A percentile compares a stretch with the other conserved stretches of the same genome.
phyloP scores from a whole-genome alignment of 1,140 invertebrate genomes.

The Drosophila ogumai region DNA sequence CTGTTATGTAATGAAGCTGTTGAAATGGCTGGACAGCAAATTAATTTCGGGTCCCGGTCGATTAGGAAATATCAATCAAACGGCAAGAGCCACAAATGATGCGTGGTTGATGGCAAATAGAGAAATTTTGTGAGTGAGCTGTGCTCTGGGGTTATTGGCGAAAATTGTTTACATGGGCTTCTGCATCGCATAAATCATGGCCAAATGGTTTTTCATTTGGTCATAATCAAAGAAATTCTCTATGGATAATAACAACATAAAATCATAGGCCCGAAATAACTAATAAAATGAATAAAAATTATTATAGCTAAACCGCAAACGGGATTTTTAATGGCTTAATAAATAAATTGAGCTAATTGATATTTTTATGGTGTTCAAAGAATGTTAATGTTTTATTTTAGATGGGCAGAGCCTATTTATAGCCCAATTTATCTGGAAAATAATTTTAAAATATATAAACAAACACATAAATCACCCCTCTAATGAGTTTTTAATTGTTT shows the following conservation, averaged over 20 bases:
- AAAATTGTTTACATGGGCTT: slow-evolving; percentile 24
- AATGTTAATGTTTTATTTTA: slow-evolving; percentile 12
- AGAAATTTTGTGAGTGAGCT: background rate
- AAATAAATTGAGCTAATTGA: slow-evolving; percentile 6
- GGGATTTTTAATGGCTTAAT: background rate
- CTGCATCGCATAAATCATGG: slow-evolving; percentile 18
- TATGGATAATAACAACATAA: background rate
- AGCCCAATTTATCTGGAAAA: background rate
- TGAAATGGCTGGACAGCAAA: slow-evolving; percentile 25
- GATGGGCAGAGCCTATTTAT: background rate
- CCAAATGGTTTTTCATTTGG: slow-evolving; percentile 1
- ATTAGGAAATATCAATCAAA: slow-evolving; percentile 47
- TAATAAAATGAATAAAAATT: background rate
- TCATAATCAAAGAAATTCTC: background rate
- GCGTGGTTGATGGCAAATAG: slow-evolving; percentile 14
- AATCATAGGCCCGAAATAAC: background rate
- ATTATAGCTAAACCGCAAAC: background rate
- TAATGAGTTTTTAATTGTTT: slow-evolving; percentile 20
- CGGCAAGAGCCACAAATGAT: slow-evolving; percentile 35
- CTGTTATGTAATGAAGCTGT: slow-evolving; percentile 18
- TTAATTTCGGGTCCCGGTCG: slow-evolving; percentile 15
- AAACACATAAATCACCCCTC: background rate
- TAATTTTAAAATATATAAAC: background rate
- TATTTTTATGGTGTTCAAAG: slow-evolving; percentile 2
- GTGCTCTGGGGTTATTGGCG: background rate